phyloP scores from a whole-genome alignment of 2,113 vertebrate species.

The Progne subis region DNA sequence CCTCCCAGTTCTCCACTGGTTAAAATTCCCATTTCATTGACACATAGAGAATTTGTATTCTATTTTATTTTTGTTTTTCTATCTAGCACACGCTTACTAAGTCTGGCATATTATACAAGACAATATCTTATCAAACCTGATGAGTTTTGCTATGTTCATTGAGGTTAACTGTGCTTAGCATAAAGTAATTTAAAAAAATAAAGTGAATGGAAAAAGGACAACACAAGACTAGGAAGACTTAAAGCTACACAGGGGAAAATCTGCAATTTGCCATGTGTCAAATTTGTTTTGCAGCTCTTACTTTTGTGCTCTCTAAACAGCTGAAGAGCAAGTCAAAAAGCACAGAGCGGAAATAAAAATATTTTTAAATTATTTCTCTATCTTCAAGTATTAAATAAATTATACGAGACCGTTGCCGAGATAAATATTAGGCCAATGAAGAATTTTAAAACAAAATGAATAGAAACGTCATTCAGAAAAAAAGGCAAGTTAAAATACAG shows the following conservation, averaged over 20 bases:
- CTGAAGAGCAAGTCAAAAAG: slow-evolving; percentile 41
- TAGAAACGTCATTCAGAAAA: slow-evolving; percentile 6
- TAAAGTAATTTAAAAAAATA: background rate
- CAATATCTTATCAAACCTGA: slow-evolving; percentile 17
- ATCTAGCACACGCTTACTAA: background rate
- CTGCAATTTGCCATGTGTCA: background rate
- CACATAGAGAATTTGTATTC: background rate
- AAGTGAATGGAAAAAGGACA: background rate
- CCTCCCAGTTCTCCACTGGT: background rate
- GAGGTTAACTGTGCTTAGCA: slow-evolving; percentile 21
- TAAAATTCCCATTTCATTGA: background rate
- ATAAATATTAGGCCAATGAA: background rate
- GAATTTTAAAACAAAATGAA: slow-evolving; percentile 22
- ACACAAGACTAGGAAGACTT: background rate
- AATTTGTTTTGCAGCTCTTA: background rate
- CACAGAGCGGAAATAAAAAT: background rate
- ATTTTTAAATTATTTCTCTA: background rate
- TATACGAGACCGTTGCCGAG: background rate
- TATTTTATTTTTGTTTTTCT: background rate
- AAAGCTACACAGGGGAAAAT: background rate
- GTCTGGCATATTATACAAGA: background rate
- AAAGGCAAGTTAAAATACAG: slow-evolving; percentile 31
- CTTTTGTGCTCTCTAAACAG: background rate
- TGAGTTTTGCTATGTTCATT: background rate
- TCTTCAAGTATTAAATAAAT: slow-evolving; percentile 55